Percentiles rank a stretch among this genome's conserved stretches.
Conservation (phyloP, 2,113 vertebrate genomes). For the Pontoporia blainvillei region DNA sequence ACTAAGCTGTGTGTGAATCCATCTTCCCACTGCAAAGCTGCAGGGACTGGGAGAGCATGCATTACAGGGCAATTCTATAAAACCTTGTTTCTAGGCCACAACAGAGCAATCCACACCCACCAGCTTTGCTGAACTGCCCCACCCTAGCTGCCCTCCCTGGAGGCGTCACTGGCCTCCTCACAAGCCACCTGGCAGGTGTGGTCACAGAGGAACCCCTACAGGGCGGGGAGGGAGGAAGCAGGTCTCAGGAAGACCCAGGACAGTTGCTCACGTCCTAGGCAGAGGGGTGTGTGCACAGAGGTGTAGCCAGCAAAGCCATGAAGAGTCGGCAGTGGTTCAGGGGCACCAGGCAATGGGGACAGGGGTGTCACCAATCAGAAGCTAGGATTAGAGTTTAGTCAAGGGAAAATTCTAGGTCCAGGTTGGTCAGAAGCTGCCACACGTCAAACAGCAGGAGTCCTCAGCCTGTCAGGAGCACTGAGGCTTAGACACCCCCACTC, state of each 20-base stretch:
- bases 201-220: not conserved
- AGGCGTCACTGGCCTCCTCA: not conserved
- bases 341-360: not conserved
- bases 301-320: not conserved
- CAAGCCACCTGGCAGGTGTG: not conserved
- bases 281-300: not conserved
- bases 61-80: not conserved
- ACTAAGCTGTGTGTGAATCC: not conserved
- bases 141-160: not conserved
- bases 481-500: too few species aligned
- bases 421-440: not conserved
- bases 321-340: not conserved
- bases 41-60: not conserved
- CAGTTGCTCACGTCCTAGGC: rapidly evolving
- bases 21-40: not conserved
- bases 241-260: not conserved
- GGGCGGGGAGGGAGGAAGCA: not conserved
- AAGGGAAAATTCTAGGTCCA: not conserved
- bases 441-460: not conserved
- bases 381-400: not conserved
- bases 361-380: not conserved
- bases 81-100: not conserved
- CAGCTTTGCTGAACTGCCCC: not conserved
- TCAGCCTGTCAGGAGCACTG: not conserved
- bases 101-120: not conserved